Conservation (phyloP, 2,888 invertebrate species). For the Nemotelus pantherinus region DNA sequence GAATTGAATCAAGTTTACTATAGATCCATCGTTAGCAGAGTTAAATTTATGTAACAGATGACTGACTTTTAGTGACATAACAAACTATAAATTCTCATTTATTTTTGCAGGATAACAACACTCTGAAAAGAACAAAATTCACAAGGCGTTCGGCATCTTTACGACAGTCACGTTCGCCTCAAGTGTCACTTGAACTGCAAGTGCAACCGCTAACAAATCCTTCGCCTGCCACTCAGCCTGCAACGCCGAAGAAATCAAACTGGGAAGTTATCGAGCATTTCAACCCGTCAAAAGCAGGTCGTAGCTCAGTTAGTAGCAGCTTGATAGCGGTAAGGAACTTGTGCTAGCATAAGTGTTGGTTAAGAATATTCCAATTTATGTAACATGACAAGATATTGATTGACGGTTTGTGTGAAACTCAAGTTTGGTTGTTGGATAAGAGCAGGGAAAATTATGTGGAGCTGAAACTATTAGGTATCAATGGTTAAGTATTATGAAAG, state of each 20-base stretch:
- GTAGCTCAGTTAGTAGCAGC: constrained; percentile 71
- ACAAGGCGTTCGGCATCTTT: constrained; percentile 70
- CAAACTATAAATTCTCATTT: constrained; percentile 2
- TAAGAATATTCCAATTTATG: too few relatives aligned
- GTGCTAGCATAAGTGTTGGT: too few relatives aligned
- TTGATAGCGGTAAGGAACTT: constrained; percentile 69
- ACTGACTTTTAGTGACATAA: background rate
- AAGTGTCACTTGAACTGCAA: constrained; percentile 61
- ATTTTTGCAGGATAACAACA: constrained; percentile 51
- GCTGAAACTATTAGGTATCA: too few relatives aligned
- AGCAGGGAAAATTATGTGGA: too few relatives aligned
- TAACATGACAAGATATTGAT: too few relatives aligned
- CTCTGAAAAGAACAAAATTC: constrained; percentile 57
- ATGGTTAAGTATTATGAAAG: too few relatives aligned
- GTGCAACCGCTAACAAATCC: constrained; percentile 55
- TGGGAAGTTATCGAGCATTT: constrained; percentile 93
- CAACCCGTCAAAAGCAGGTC: constrained; percentile 71
- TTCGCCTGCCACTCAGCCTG: constrained; percentile 67
- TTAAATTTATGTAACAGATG: too few relatives aligned
- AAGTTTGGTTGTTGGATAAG: too few relatives aligned
- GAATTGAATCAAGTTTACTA: too few relatives aligned
- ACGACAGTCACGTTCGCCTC: constrained; percentile 65
- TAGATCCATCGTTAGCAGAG: too few relatives aligned
- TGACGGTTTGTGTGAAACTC: too few relatives aligned
- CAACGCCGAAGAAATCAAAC: constrained; percentile 81